phyloP scores from a whole-genome alignment of 1,140 invertebrate species.

The Sinella curviseta region DNA sequence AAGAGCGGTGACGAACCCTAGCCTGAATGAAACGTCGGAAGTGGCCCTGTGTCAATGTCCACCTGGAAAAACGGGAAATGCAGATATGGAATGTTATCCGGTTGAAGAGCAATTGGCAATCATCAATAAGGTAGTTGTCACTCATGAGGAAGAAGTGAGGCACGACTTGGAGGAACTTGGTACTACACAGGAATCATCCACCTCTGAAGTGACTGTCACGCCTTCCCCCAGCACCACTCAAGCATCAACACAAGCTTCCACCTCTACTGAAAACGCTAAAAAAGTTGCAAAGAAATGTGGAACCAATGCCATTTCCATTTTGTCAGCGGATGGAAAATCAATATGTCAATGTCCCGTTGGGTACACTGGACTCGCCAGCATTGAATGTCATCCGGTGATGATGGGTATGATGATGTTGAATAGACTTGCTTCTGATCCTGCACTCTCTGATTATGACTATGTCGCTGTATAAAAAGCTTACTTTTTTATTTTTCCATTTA shows the following conservation, averaged over 20 bases:
- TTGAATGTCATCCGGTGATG: slow-evolving; percentile 30
- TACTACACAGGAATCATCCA: not conserved
- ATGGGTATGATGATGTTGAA: not conserved
- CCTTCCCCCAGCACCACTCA: not conserved
- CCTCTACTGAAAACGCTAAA: not conserved
- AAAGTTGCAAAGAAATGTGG: slow-evolving; percentile 60
- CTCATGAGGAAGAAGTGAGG: not conserved
- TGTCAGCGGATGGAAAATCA: slow-evolving; percentile 23
- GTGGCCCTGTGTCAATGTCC: slow-evolving; percentile 57
- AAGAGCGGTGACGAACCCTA: not conserved
- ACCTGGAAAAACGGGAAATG: slow-evolving; percentile 70
- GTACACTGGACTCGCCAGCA: slow-evolving; percentile 62
- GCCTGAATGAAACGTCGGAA: slow-evolving; percentile 9
- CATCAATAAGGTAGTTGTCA: not conserved
- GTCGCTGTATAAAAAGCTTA: not conserved
- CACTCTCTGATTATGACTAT: slow-evolving; percentile 7
- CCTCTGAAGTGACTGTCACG: not conserved
- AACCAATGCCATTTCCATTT: slow-evolving; percentile 69
- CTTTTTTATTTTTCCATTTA: not conserved
- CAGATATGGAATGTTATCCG: slow-evolving; percentile 56
- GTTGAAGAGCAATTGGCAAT: not conserved
- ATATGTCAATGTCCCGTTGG: slow-evolving; percentile 57
- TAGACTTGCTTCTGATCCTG: not conserved
- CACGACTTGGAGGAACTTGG: not conserved
- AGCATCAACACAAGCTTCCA: not conserved